A percentile compares a stretch with the other conserved stretches of the same genome.
These are phyloP conservation scores for Trinectes maculatus DNA, from an alignment of 2,113 vertebrate species.

Conservation along the genomic window DNA sequence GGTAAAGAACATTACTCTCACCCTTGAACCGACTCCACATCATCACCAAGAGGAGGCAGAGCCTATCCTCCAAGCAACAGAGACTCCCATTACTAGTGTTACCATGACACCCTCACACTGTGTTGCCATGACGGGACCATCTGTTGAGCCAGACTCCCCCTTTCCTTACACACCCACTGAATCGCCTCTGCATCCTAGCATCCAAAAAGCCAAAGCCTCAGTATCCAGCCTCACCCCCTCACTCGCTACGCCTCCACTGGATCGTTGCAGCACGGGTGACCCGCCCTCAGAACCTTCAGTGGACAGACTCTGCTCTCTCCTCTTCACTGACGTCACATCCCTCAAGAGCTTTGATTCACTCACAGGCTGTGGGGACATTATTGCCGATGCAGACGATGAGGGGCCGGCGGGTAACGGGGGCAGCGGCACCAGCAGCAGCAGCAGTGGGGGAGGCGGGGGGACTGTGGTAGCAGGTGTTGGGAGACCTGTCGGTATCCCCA, in stretches of 20 bases:
- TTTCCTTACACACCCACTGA: conserved; percentile 70
- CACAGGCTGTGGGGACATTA: conserved; percentile 99
- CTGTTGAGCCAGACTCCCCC: conserved; percentile 64
- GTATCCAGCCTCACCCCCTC: conserved; percentile 70
- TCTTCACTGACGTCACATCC: conserved; percentile 98
- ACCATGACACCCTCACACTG: conserved; percentile 68
- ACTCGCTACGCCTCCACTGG: conserved; percentile 81
- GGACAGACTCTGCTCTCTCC: conserved; percentile 92
- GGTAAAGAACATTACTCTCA: conserved; percentile 81
- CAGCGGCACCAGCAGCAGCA: conserved; percentile 92
- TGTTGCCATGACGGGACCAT: conserved; percentile 67
- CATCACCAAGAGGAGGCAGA: conserved; percentile 58
- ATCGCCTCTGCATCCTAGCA: conserved; percentile 61
- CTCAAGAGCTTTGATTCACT: conserved; percentile 99
- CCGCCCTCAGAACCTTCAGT: conserved; percentile 94
- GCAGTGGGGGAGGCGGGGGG: conserved; percentile 82
- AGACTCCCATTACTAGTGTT: conserved; percentile 57
- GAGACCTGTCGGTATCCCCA: conserved; percentile 40
- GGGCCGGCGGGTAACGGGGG: conserved; percentile 82
- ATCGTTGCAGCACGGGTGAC: conserved; percentile 86
- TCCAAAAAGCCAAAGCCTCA: conserved; percentile 68
- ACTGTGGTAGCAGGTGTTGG: conserved; percentile 55
- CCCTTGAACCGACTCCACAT: conserved; percentile 78
- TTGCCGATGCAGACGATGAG: conserved; percentile 94
- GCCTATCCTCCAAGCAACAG: conserved; percentile 35